phyloP scores from a whole-genome alignment of 2,888 invertebrate genomes.

The Chymomyza fuscimana region DNA sequence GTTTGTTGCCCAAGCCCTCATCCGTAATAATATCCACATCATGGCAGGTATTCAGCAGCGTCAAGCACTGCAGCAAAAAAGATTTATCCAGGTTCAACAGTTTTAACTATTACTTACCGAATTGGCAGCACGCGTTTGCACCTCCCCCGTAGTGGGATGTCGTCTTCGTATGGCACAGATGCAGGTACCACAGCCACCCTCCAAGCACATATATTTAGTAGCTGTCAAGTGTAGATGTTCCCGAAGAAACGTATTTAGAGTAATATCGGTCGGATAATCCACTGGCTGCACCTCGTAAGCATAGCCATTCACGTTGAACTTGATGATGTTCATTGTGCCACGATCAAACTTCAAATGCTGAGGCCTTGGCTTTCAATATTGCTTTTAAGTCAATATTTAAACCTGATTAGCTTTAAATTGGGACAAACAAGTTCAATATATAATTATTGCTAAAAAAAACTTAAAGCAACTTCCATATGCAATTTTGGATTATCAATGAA shows the following conservation, averaged over 20 bases:
- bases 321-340: conserved; percentile 32
- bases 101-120: conserved; percentile 77
- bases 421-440: background rate
- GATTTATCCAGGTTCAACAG: background rate
- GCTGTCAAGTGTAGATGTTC: conserved; percentile 82
- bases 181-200: conserved; percentile 86
- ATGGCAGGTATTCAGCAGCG: conserved; percentile 83
- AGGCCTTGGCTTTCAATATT: background rate
- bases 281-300: conserved; percentile 68
- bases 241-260: conserved; percentile 83
- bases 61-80: conserved; percentile 80
- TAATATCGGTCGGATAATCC: conserved; percentile 77
- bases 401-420: background rate
- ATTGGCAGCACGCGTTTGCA: conserved; percentile 82
- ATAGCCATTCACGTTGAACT: conserved; percentile 61
- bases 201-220: conserved; percentile 85
- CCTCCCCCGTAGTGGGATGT: conserved; percentile 79
- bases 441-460: background rate
- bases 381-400: background rate
- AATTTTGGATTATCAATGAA: too few species aligned
- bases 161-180: conserved; percentile 79
- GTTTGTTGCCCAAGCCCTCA: conserved; percentile 86
- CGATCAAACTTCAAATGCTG: background rate
- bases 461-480: background rate
- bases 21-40: conserved; percentile 86